Percentiles rank a stretch among this genome's conserved stretches.
phyloP scores from a whole-genome alignment of 2,797 vertebrate genomes.

The Myripristis murdjan region DNA sequence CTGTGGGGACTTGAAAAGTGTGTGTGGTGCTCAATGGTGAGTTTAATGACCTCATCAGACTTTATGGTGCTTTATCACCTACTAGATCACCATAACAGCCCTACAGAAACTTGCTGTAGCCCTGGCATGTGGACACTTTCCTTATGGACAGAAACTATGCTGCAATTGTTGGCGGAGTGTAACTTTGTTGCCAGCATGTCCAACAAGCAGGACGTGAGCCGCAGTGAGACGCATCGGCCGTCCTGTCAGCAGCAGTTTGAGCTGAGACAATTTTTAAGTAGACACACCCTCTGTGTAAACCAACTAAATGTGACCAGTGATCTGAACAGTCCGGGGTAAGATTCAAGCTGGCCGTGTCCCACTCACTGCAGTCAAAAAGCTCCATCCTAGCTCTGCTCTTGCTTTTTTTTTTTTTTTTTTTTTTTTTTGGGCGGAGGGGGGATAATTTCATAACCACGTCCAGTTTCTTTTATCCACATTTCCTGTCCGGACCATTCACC shows the following conservation, averaged over 20 bases:
- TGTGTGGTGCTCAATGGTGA: too few relatives aligned
- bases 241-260: constrained; percentile 46
- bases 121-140: constrained; percentile 25
- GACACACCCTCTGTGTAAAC: constrained; percentile 84
- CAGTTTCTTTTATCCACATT: constrained; percentile 75
- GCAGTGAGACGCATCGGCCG: constrained; percentile 33
- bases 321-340: neutral
- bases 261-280: constrained; percentile 52
- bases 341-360: constrained; percentile 5
- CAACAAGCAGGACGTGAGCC: neutral
- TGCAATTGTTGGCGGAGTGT: too few relatives aligned
- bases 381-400: too few relatives aligned
- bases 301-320: constrained; percentile 53
- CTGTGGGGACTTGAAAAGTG: too few relatives aligned
- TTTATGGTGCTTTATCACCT: too few relatives aligned
- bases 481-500: constrained; percentile 79
- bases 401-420: too few relatives aligned
- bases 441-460: constrained; percentile 20
- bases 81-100: constrained; percentile 26
- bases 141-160: too few relatives aligned
- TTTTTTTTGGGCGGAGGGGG: constrained; percentile 33
- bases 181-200: constrained; percentile 32
- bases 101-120: constrained; percentile 36
- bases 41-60: too few relatives aligned
- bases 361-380: constrained; percentile 16